These are phyloP conservation scores for Sapajus apella DNA, from an alignment of 2,113 vertebrate species.

Conservation along the genomic window DNA sequence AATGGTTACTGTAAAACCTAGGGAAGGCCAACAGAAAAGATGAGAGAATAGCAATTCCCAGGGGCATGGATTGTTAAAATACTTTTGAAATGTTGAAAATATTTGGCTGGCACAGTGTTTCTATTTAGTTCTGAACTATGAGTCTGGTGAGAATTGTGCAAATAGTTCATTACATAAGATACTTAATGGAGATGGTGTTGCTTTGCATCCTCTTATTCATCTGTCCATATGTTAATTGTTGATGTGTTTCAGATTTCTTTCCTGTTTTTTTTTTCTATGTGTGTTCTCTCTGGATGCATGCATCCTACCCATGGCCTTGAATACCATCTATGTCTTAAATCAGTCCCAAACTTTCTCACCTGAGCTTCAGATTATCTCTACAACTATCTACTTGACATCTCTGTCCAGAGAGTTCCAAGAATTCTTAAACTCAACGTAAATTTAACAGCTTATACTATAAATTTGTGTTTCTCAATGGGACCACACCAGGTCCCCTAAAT, in stretches of 20 bases:
- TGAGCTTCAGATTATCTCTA: neutral
- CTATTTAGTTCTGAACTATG: neutral
- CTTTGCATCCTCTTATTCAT: constrained; percentile 13
- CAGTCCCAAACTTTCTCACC: neutral
- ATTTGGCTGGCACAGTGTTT: neutral
- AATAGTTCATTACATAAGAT: neutral
- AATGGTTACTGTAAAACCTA: neutral
- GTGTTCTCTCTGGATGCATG: neutral
- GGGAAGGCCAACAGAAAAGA: neutral
- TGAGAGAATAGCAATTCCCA: neutral
- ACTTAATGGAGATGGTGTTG: neutral
- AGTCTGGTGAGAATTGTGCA: neutral
- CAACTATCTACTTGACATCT: neutral
- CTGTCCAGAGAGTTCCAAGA: neutral
- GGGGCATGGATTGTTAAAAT: neutral
- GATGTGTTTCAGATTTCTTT: neutral
- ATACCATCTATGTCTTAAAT: neutral
- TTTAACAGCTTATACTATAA: neutral
- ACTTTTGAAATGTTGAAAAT: neutral
- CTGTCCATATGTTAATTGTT: constrained; percentile 4
- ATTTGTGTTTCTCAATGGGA: neutral
- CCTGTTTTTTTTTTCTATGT: neutral
- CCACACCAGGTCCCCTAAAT: neutral
- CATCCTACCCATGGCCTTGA: neutral
- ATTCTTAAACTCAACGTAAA: neutral